Evolutionary conservation across 1,140 invertebrate species (phyloP).

Genomic region (Scaptomyza graminum): DNA sequence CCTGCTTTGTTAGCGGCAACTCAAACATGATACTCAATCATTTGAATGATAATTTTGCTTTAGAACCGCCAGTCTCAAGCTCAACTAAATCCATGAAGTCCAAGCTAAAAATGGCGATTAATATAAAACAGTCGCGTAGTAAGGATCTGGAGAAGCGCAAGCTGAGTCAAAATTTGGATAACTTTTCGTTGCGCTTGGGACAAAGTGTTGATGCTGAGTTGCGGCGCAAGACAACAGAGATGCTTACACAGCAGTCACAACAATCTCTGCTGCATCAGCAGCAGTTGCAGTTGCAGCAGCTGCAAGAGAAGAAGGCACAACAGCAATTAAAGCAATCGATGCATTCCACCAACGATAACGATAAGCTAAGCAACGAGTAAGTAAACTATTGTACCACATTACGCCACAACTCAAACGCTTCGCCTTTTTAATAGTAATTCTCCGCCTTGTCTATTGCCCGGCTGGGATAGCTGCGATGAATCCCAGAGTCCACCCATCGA

Average conservation of each 20-base stretch:
- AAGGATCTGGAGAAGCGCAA: conserved; percentile 83
- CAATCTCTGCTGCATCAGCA: conserved; percentile 18
- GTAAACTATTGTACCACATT: conserved; percentile 3
- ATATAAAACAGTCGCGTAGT: conserved; percentile 62
- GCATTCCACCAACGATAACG: conserved; percentile 80
- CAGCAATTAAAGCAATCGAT: conserved; percentile 56
- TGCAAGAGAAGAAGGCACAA: conserved; percentile 70
- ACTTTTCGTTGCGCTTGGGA: conserved; percentile 85
- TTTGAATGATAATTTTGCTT: conserved; percentile 85
- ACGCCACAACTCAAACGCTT: background rate
- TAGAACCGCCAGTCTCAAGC: conserved; percentile 72
- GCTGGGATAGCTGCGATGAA: conserved; percentile 83
- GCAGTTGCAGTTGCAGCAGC: conserved; percentile 23
- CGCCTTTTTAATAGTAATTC: conserved; percentile 55
- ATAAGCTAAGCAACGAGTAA: conserved; percentile 77
- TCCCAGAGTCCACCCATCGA: conserved; percentile 88
- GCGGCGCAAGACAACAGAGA: conserved; percentile 56
- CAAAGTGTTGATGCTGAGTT: conserved; percentile 83
- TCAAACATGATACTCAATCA: conserved; percentile 86
- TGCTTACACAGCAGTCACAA: conserved; percentile 52
- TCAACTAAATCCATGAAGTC: conserved; percentile 17
- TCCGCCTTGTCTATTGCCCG: conserved; percentile 77
- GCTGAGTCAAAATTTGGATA: conserved; percentile 84
- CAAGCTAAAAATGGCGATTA: conserved; percentile 24
- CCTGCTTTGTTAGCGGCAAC: conserved; percentile 80